Base-by-base conservation (phyloP, 2,113 vertebrate species). In the Nerophis lumbriciformis region DNA sequence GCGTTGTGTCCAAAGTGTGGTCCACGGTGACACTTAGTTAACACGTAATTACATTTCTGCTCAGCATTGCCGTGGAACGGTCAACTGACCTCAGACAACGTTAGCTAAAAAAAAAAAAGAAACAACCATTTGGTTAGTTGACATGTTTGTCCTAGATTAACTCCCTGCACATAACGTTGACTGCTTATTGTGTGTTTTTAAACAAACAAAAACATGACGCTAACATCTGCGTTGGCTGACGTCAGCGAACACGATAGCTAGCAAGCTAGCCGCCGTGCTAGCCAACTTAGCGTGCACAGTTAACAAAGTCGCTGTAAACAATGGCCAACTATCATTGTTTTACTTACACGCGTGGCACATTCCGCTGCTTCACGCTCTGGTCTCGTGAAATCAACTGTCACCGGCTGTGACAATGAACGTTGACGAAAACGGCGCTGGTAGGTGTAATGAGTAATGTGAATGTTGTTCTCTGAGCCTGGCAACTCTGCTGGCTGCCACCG, bases 241-340 rank as follows among this genome's bases (percentile, higher is more conserved):
- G 75, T 83, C 78, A 80, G 70, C 3, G 75, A 60, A 69, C 15
- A 62, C 73, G 83, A 65, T 81, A 72, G 65, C 76, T 86, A 83
- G 56, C 76, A 37, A 19, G 81, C 82, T 86, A 85, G 50, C 65
- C 54, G 58, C 75, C 48, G 62, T 55, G 60, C 75, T 80, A 82
- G 71, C 75, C 74, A 81, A 80, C 65, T 78, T 71, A 66, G 77
- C 82, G 73, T 64, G 65, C 69, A 78, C 73, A 84, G 70, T 82
- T 79, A 37, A 55, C 54, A 55, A 84, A 84, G 63, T 80, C 63
- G 9, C 16, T 5, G 49, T 59, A 64, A 85, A 83, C 72, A 81
- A 39, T 4, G 48, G 61, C 36, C 36, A 74, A 66, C 71, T 71
- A 12, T 45, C 55, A 70, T 69, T 62, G 69, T 38, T 15, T 2